Conservation (phyloP, 2,113 vertebrate species). For the Tyto alba region DNA sequence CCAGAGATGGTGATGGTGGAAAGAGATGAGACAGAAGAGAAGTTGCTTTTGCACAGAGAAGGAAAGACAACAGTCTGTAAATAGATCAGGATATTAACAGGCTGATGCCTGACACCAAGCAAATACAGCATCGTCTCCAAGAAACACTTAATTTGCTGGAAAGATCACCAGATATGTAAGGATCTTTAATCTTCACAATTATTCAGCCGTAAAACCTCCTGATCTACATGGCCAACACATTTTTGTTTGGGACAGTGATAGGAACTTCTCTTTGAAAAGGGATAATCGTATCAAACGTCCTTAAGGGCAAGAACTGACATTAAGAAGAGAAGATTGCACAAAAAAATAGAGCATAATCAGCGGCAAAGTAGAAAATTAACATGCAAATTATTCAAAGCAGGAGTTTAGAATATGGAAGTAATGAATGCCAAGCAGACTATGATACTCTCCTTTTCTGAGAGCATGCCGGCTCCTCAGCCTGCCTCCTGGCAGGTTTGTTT, state of each 20-base stretch:
- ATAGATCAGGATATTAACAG: background rate
- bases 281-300: background rate
- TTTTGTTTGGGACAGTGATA: background rate
- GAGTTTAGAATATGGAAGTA: background rate
- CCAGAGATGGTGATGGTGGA: background rate
- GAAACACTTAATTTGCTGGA: background rate
- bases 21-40: conserved; percentile 39
- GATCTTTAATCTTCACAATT: background rate
- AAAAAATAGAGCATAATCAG: background rate
- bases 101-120: background rate
- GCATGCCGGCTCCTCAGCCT: background rate
- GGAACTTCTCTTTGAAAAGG: background rate
- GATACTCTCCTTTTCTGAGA: background rate
- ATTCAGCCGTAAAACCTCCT: background rate
- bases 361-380: background rate
- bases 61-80: background rate
- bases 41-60: conserved; percentile 15
- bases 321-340: background rate
- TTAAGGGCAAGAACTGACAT: background rate
- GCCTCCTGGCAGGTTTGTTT: background rate
- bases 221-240: background rate
- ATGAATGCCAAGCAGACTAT: background rate
- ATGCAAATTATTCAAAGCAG: background rate
- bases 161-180: background rate
- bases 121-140: conserved; percentile 27